phyloP scores from a whole-genome alignment of 2,113 vertebrate species.

The Percopsis transmontana region DNA sequence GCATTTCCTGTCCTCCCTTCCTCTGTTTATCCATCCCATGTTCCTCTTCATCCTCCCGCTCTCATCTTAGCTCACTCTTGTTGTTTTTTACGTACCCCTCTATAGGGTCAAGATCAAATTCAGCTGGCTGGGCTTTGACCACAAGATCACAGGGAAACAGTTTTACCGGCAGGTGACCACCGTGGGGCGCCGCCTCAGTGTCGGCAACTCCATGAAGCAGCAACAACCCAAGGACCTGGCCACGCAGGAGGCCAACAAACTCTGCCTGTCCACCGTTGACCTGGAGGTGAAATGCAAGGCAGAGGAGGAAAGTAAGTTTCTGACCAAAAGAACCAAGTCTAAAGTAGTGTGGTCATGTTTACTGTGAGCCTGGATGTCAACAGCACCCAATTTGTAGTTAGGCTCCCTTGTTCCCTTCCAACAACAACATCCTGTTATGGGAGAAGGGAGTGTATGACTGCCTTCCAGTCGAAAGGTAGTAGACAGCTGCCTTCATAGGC shows the following conservation, averaged over 20 bases:
- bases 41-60: neutral
- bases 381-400: neutral
- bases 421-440: no score
- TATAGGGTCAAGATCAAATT: slow-evolving; percentile 98
- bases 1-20: neutral
- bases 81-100: neutral
- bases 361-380: neutral
- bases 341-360: neutral
- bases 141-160: slow-evolving; percentile 99
- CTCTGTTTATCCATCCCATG: neutral
- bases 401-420: no score
- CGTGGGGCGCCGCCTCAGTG: slow-evolving; percentile 91
- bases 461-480: no score
- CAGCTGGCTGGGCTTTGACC: slow-evolving; percentile 99
- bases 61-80: neutral
- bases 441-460: no score
- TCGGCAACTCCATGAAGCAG: slow-evolving; percentile 91
- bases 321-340: neutral
- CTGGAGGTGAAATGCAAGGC: slow-evolving; percentile 90
- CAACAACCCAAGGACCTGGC: slow-evolving; percentile 77
- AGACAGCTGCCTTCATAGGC: no score
- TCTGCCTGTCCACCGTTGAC: slow-evolving; percentile 93
- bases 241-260: slow-evolving; percentile 91
- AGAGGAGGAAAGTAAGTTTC: slow-evolving; percentile 80
- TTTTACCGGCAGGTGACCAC: slow-evolving; percentile 98